Percentiles rank a stretch among this genome's conserved stretches.
These are phyloP conservation scores for Aramus guarauna DNA, from an alignment of 2,113 vertebrate genomes.

Conservation along the genomic window DNA sequence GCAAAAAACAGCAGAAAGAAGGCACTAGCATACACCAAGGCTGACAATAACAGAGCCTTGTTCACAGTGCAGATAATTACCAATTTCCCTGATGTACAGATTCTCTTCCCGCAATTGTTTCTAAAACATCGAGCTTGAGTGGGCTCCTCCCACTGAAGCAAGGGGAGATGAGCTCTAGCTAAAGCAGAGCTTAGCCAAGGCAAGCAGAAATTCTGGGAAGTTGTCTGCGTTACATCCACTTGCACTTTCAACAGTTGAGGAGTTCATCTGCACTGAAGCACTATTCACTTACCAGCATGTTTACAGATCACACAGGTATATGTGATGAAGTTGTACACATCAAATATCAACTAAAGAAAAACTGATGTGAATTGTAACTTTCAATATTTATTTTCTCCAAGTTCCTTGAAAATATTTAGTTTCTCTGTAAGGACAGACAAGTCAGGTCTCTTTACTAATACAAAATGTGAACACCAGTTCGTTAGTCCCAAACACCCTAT, in stretches of 20 bases:
- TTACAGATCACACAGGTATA: not conserved
- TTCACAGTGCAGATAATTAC: not conserved
- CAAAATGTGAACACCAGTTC: not conserved
- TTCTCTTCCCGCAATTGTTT: not conserved
- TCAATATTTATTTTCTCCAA: not conserved
- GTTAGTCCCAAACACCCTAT: not conserved
- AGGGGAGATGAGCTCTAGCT: not conserved
- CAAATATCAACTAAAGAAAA: not conserved
- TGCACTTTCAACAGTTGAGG: not conserved
- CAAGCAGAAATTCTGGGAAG: not conserved
- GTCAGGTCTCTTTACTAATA: not conserved
- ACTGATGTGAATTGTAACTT: not conserved
- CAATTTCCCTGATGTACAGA: not conserved
- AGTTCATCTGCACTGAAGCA: not conserved
- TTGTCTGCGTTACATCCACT: not conserved
- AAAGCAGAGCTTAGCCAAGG: not conserved
- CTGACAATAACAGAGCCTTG: not conserved
- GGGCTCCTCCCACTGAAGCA: fast-evolving
- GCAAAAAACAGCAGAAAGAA: not conserved
- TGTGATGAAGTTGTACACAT: not conserved
- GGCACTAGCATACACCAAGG: not conserved
- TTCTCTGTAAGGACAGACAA: not conserved
- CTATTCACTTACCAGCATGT: not conserved
- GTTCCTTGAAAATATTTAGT: not conserved
- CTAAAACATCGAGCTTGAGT: not conserved